These are phyloP conservation scores for Asteroscopus sphinx DNA, from an alignment of 2,888 invertebrate species.

Conservation along the genomic window DNA sequence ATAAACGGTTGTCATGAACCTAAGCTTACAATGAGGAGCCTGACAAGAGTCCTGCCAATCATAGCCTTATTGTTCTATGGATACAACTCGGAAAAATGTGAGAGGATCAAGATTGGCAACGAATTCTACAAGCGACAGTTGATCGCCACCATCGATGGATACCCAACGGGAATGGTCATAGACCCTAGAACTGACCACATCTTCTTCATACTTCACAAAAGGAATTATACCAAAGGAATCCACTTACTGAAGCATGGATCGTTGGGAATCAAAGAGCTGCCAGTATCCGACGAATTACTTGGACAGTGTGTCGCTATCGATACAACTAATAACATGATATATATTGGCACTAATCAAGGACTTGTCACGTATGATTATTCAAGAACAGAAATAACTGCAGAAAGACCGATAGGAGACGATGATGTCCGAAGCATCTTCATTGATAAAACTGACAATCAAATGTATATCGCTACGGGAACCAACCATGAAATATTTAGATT, in stretches of 20 bases:
- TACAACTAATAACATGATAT: constrained; percentile 69
- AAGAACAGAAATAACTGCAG: constrained; percentile 76
- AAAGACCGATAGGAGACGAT: constrained; percentile 84
- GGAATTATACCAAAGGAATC: constrained; percentile 84
- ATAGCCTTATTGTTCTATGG: constrained; percentile 52
- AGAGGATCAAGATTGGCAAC: constrained; percentile 78
- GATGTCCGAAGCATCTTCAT: constrained; percentile 82
- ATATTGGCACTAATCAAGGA: constrained; percentile 85
- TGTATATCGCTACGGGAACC: constrained; percentile 82
- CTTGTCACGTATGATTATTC: constrained; percentile 79
- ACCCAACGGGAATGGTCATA: constrained; percentile 79
- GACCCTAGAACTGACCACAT: constrained; percentile 82
- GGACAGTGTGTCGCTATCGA: constrained; percentile 84
- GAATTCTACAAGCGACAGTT: constrained; percentile 82
- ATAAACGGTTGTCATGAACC: constrained; percentile 67
- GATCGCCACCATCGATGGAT: constrained; percentile 82
- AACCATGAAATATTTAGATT: constrained; percentile 81
- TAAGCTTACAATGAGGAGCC: constrained; percentile 60
- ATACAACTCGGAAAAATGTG: constrained; percentile 74
- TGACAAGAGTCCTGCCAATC: constrained; percentile 53
- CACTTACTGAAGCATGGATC: constrained; percentile 81
- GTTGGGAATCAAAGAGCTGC: constrained; percentile 78
- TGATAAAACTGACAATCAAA: constrained; percentile 78
- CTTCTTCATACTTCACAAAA: constrained; percentile 83
- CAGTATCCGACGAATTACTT: constrained; percentile 76